Evolutionary conservation across 2,113 vertebrate species (phyloP), one percentile per base, ranked within the genome.

Genomic region (Neomonachus schauinslandi): DNA sequence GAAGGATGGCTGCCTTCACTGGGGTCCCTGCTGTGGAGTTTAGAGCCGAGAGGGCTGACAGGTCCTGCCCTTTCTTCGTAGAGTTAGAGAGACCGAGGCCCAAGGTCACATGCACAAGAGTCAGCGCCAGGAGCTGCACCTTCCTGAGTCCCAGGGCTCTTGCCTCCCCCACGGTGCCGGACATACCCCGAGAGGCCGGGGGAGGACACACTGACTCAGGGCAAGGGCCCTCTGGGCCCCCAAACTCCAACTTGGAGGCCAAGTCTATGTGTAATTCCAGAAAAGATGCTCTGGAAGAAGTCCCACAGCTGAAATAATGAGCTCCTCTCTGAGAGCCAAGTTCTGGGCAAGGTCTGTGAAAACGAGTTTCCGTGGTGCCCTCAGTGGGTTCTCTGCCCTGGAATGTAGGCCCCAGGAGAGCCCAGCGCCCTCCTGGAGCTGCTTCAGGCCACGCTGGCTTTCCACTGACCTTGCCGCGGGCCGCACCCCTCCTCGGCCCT

Each of bases 381-480:
- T 33, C 24, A 1, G 67, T 1, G 1, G 22, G 26, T 2, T 67
- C 72, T 46, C 28, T 22, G 36, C 46, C 67, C 26, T 61, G 19
- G 36, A 28, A 28, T 7, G 11, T 6, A 6, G 15, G 16, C 36
- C 55, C 19, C 18, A 14, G 63, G 2, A 65, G 18, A 21, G 16
- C 46, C 69, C 67, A 0, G 1, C 33, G 13, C 26, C 16, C 21
- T 18, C 57, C 21, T 2, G n/a, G n/a, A 26, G 39, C 7, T 2
- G n/a, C 63, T 33, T 67, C 63, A 19, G 39, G 24, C 53, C 2
- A 0, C 2, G 51, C 51, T 31, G 26, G n/a, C 55, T 57, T 33
- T 28, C n/a, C 28, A 7, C 16, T 4, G 26, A 51, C 22, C 72
- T 19, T 11, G 9, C 76, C 0, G 0, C 2, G 15, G 57, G 33